Evolutionary conservation across 2,888 invertebrate genomes (phyloP), one percentile per base, ranked within the genome.

Genomic region (Polydrusus tereticollis): DNA sequence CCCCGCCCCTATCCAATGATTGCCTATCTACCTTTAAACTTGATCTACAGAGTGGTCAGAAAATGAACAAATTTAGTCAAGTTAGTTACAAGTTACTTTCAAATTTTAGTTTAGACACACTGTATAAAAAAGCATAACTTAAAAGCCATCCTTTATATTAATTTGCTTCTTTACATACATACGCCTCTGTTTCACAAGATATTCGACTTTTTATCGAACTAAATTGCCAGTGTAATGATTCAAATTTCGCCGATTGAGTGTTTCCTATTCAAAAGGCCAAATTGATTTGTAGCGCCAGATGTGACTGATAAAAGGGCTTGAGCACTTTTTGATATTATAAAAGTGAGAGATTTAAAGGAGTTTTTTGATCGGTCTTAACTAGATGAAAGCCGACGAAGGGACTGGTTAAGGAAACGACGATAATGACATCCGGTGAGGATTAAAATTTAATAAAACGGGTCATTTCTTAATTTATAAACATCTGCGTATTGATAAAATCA

Each of bases 271-370:
- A 38, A 36, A 50, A 50, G 50, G 10, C 36, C 20, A 55, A 57
- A 69, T 38, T 69, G 55, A 69, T 69, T 69, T 69, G 63, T 69
- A 63, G 62, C 55, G 26, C 57, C 63, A 69, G 69, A 62, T 69
- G 69, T 55, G 63, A 20, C 57, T 62, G 69, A 69, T 63, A 69
- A 69, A 69, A 52, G 43, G 47, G 33, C 29, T 68, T 36, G 10
- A 38, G 33, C 36, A 60, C 26, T 59, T 58, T 68, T 50, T 52
- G 68, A 68, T 68, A 58, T 36, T 59, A 60, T 68, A 60, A 52
- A 59, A 68, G 41, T 29, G 68, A 52, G 57, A 65, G 33, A 33
- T 43, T 43, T 57, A 57, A 57, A 26, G 43, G 45, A 57, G 26
- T 43, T 52, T 64, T 55, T 29, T 14, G 16, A 57, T 57, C 26